These are phyloP conservation scores for Leptopilina clavipes DNA, from an alignment of 1,140 invertebrate genomes.

Conservation along the genomic window DNA sequence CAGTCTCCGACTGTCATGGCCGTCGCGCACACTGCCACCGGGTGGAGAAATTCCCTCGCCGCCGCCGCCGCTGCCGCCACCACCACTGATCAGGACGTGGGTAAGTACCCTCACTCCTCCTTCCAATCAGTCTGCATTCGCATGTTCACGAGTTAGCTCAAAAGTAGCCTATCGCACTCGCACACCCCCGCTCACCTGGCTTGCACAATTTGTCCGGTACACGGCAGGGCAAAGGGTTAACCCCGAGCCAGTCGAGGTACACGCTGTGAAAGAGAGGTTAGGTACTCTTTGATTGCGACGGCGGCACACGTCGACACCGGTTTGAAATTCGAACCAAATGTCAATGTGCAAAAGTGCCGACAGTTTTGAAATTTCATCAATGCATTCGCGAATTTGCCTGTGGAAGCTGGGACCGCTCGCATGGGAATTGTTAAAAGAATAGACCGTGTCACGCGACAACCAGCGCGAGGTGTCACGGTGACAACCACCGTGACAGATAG, in stretches of 20 bases:
- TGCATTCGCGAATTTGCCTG: slow-evolving; percentile 6
- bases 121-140: slow-evolving; percentile 73
- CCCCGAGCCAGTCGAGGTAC: slow-evolving; percentile 54
- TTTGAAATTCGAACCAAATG: slow-evolving; percentile 60
- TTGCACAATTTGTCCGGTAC: slow-evolving; percentile 57
- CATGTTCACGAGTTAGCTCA: slow-evolving; percentile 72
- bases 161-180: slow-evolving; percentile 63
- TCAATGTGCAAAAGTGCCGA: slow-evolving; percentile 42
- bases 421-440: slow-evolving; percentile 16
- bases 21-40: slow-evolving; percentile 59
- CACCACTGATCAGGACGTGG: slow-evolving; percentile 64
- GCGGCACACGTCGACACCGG: slow-evolving; percentile 53
- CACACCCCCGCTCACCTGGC: slow-evolving; percentile 60
- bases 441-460: slow-evolving; percentile 35
- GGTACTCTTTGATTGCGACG: slow-evolving; percentile 58
- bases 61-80: slow-evolving; percentile 54
- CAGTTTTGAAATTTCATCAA: slow-evolving; percentile 34
- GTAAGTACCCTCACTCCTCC: slow-evolving; percentile 72
- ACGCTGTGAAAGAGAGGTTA: slow-evolving; percentile 65
- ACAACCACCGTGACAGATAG: slow-evolving; percentile 42
- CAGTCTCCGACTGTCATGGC: slow-evolving; percentile 64
- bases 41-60: slow-evolving; percentile 50
- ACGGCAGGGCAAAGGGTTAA: slow-evolving; percentile 50
- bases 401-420: slow-evolving; percentile 29
- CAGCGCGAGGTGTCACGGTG: slow-evolving; percentile 51